These are phyloP conservation scores for Cephus nigrinus DNA, from an alignment of 2,888 invertebrate genomes.

Conservation along the genomic window DNA sequence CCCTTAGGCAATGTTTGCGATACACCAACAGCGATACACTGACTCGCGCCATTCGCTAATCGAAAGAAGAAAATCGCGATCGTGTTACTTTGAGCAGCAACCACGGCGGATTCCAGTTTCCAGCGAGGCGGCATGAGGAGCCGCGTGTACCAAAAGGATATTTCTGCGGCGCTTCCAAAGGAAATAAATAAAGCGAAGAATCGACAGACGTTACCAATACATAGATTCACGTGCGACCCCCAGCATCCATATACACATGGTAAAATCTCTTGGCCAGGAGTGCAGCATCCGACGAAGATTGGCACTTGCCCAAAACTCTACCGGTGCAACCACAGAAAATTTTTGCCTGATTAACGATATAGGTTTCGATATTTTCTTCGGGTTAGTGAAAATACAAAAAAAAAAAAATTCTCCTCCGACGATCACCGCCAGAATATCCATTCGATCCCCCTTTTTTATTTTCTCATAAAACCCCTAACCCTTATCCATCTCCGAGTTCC, in stretches of 20 bases:
- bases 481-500: neutral
- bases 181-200: conserved; percentile 49
- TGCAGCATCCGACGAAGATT: conserved; percentile 45
- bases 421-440: conserved; percentile 25
- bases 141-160: neutral
- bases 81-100: conserved; percentile 35
- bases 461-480: conserved; percentile 7
- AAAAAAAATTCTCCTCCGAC: conserved; percentile 5
- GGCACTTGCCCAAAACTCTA: conserved; percentile 53
- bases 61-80: conserved; percentile 56
- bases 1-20: conserved; percentile 39
- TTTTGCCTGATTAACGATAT: conserved; percentile 60
- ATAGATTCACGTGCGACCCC: neutral
- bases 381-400: neutral
- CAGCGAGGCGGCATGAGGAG: conserved; percentile 16
- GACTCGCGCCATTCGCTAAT: conserved; percentile 41
- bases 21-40: conserved; percentile 18
- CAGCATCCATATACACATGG: neutral
- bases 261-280: conserved; percentile 32
- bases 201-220: neutral
- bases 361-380: conserved; percentile 47
- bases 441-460: conserved; percentile 20
- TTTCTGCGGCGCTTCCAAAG: neutral
- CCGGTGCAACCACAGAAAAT: conserved; percentile 53
- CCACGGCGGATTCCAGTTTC: conserved; percentile 27